Evolutionary conservation across 2,113 vertebrate species (phyloP), one percentile per base, ranked within the genome.

Genomic region (Etheostoma spectabile): DNA sequence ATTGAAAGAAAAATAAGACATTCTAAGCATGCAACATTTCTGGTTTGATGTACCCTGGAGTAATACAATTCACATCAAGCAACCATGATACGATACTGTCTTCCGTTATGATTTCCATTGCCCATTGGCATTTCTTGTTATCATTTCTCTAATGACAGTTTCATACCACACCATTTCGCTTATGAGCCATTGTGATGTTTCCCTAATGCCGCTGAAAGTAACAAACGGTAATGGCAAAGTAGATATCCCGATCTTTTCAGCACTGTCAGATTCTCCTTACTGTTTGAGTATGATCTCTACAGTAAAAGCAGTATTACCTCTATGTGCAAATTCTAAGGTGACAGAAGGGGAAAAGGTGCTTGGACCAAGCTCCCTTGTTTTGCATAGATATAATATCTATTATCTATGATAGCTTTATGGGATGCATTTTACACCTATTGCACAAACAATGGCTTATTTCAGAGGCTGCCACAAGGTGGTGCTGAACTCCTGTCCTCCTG

Each of bases 391-490:
- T 78, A 30, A 30, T 30, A 30, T 30, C 27, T 27, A 3, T 27
- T 27, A 30, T 30, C 30, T 30, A 30, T 30, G 30, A 30, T 30
- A 30, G 30, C 51, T 52, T 42, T 52, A 74, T 33, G 33, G 52
- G 19, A 42, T 65, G 46, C 33, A 53, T 52, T 77, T 49, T 65
- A 57, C 76, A 51, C 18, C 49, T 3, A 2, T 24, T 62, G 55
- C 69, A 82, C 6, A 74, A 73, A 64, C 63, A 74, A 84, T 33
- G 27, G 2, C 22, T 61, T 80, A 13, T 63, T 81, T 57, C 38
- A 18, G 12, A 60, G 10, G 42, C 11, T 5, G 57, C 86, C 95
- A 94, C 94, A 92, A 91, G 95, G 93, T 95, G 95, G 94, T 87
- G 91, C 82, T 95, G 82, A 93, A 93, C 87, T 91, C 83, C 89